Conservation (phyloP, 2,797 vertebrate species). For the Pseudotriccus pelzelni region DNA sequence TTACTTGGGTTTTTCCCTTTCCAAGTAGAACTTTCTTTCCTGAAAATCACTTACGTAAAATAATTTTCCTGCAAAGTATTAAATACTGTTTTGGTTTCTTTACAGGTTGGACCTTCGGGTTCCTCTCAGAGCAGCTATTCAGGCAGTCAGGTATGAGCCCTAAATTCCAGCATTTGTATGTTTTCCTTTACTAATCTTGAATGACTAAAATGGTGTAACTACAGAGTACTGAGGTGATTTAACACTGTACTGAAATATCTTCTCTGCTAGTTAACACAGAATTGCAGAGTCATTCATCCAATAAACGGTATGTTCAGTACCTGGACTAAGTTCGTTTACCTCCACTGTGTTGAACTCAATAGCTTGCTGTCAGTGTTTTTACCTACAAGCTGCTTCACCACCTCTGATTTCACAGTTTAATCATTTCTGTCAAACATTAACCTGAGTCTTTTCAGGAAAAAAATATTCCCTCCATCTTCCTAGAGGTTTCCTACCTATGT, state of each 20-base stretch:
- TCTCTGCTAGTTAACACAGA: neutral
- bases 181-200: neutral
- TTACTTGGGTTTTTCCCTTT: neutral
- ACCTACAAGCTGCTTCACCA: neutral
- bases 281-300: neutral
- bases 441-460: neutral
- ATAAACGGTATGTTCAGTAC: neutral
- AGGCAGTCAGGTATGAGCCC: slow-evolving; percentile 1
- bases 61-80: neutral
- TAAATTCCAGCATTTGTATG: neutral
- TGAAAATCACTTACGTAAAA: neutral
- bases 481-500: neutral
- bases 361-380: neutral
- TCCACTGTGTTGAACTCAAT: neutral
- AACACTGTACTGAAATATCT: neutral
- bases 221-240: neutral
- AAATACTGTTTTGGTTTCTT: neutral
- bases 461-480: neutral
- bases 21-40: neutral
- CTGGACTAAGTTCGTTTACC: neutral
- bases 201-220: neutral
- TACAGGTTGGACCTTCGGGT: slow-evolving; percentile 7
- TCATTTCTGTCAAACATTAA: neutral
- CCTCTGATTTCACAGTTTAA: neutral
- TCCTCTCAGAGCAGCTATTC: slow-evolving; percentile 36